These are phyloP conservation scores for Holacanthus passer DNA, from an alignment of 2,113 vertebrate genomes.

Conservation along the genomic window DNA sequence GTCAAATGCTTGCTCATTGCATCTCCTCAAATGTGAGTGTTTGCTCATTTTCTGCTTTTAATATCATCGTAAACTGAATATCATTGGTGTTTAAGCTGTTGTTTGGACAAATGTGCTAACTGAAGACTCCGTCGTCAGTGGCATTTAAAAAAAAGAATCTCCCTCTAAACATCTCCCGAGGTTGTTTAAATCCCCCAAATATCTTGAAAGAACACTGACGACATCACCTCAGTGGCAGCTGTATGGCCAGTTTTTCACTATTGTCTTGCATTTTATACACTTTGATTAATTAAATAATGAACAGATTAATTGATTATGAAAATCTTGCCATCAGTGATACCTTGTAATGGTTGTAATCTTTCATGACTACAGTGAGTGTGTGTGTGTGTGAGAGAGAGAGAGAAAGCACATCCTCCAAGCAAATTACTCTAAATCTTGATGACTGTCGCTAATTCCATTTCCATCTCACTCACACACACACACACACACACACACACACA, in stretches of 20 bases:
- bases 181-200: neutral
- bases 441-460: constrained; percentile 51
- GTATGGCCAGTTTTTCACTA: neutral
- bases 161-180: neutral
- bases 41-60: neutral
- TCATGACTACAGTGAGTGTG: neutral
- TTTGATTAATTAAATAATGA: neutral
- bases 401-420: neutral
- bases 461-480: neutral
- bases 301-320: neutral
- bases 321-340: neutral
- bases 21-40: neutral
- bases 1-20: neutral
- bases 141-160: neutral
- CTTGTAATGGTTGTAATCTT: neutral
- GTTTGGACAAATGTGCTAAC: neutral
- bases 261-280: neutral
- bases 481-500: constrained; percentile 23
- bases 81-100: neutral
- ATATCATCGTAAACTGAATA: too few species aligned
- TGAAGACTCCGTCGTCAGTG: neutral
- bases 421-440: constrained; percentile 56
- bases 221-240: neutral
- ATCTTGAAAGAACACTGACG: neutral
- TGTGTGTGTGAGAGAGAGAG: neutral